Evolutionary conservation across 2,888 invertebrate genomes (phyloP).

Genomic region (Orthonevra nobilis): DNA sequence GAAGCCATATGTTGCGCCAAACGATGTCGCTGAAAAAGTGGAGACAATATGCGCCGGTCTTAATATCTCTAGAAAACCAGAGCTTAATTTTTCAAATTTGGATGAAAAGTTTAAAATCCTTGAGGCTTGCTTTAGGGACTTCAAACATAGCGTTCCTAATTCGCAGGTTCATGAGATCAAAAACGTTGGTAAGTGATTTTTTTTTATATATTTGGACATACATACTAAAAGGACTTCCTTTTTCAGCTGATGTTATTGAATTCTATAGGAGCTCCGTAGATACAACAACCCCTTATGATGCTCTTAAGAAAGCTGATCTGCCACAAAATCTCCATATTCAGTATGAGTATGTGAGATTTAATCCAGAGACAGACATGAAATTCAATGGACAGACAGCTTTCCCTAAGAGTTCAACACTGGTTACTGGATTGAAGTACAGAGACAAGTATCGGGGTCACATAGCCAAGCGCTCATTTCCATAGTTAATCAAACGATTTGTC

Average conservation of each 20-base stretch:
- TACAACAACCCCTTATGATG: slow-evolving; percentile 87
- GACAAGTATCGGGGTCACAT: slow-evolving; percentile 89
- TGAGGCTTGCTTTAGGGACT: slow-evolving; percentile 85
- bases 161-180: slow-evolving; percentile 88
- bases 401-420: slow-evolving; percentile 91
- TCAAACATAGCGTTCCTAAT: slow-evolving; percentile 90
- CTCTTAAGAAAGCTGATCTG: slow-evolving; percentile 85
- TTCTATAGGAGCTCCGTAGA: slow-evolving; percentile 89
- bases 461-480: slow-evolving; percentile 85
- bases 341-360: slow-evolving; percentile 89
- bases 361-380: slow-evolving; percentile 88
- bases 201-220: background rate
- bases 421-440: slow-evolving; percentile 89
- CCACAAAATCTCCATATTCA: slow-evolving; percentile 94
- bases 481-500: no score
- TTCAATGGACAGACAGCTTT: slow-evolving; percentile 91
- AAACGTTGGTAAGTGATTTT: slow-evolving; percentile 83
- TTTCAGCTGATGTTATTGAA: slow-evolving; percentile 84
- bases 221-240: no score
- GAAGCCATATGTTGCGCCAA: slow-evolving; percentile 87
- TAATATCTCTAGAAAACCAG: slow-evolving; percentile 80
- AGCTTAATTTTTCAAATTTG: slow-evolving; percentile 73
- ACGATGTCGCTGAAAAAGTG: slow-evolving; percentile 84
- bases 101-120: slow-evolving; percentile 85
- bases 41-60: slow-evolving; percentile 83